Evolutionary conservation across 2,113 vertebrate genomes (phyloP).

Genomic region (Siniperca chuatsi): DNA sequence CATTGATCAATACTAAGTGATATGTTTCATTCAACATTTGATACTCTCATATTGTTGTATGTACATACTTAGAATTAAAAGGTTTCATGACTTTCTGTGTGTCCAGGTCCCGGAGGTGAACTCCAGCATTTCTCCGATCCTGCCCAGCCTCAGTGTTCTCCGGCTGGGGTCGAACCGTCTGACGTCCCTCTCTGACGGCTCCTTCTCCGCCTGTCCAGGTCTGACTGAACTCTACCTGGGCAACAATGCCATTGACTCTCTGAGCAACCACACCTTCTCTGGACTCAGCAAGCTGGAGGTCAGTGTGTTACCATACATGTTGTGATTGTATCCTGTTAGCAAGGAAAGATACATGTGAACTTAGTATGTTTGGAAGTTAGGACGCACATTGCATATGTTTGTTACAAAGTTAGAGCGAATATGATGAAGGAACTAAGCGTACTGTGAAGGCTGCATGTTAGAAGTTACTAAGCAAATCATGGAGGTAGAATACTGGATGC

Average conservation of each 20-base stretch:
- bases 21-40: too few relatives aligned
- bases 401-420: too few relatives aligned
- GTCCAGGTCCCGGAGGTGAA: slow-evolving; percentile 59
- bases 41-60: neutral
- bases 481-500: neutral
- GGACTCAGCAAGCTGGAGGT: slow-evolving; percentile 76
- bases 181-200: slow-evolving; percentile 43
- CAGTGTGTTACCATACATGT: neutral
- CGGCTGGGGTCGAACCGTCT: slow-evolving; percentile 74
- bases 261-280: slow-evolving; percentile 71
- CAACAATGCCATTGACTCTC: slow-evolving; percentile 67
- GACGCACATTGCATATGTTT: neutral
- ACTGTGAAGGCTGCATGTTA: too few relatives aligned
- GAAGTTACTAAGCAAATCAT: neutral
- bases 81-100: neutral
- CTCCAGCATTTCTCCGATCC: neutral
- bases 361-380: neutral
- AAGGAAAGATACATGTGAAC: neutral
- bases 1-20: too few relatives aligned
- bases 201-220: slow-evolving; percentile 71
- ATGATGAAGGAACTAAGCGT: too few relatives aligned
- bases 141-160: slow-evolving; percentile 75
- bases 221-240: slow-evolving; percentile 77
- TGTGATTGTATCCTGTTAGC: neutral
- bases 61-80: too few relatives aligned